Evolutionary conservation across 2,888 invertebrate species (phyloP).

Genomic region (Liposcelis brunnea): DNA sequence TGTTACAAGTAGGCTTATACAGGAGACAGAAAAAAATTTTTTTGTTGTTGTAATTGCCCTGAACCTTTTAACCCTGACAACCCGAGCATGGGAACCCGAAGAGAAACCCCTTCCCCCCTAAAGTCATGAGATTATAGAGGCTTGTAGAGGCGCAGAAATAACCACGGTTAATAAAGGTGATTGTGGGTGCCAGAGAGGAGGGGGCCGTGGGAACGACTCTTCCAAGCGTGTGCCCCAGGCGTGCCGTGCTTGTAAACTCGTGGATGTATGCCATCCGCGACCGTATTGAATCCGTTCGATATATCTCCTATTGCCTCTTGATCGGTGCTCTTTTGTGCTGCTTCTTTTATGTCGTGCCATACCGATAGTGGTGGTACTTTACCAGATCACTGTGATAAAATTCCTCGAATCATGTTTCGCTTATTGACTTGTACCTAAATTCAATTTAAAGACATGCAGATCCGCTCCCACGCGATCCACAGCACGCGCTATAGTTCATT

Average conservation of each 20-base stretch:
- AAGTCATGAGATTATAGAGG: constrained; percentile 2
- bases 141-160: constrained; percentile 5
- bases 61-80: constrained; percentile 5
- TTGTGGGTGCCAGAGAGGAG: constrained; percentile 7
- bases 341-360: neutral
- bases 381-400: too few relatives aligned
- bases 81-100: constrained; percentile 3
- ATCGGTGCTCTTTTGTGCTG: too few relatives aligned
- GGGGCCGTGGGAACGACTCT: constrained; percentile 13
- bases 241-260: constrained; percentile 11
- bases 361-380: neutral
- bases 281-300: too few relatives aligned
- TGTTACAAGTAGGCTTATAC: too few relatives aligned
- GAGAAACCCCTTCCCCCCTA: constrained; percentile 4
- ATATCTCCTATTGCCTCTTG: too few relatives aligned
- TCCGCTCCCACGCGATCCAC: constrained; percentile 2
- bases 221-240: constrained; percentile 13
- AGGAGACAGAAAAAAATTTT: too few relatives aligned
- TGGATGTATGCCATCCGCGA: too few relatives aligned
- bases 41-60: constrained; percentile 6
- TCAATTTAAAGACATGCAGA: neutral
- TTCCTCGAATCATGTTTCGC: neutral
- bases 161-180: constrained; percentile 5
- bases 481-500: constrained; percentile 5
- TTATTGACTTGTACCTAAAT: neutral